Conservation (phyloP, 2,113 vertebrate species). For the Ophiodon elongatus region DNA sequence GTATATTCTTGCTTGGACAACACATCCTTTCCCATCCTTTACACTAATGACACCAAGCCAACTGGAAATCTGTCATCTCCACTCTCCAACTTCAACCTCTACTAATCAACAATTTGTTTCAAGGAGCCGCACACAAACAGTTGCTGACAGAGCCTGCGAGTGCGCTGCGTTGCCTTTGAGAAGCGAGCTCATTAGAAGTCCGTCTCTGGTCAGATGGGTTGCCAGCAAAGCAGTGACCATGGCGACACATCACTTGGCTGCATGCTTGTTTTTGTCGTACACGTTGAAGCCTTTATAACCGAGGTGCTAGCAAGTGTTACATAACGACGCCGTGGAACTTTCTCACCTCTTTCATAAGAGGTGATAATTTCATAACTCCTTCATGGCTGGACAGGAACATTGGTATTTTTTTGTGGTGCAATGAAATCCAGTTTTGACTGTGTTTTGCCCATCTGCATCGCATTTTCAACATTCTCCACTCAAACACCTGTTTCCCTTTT, state of each 20-base stretch:
- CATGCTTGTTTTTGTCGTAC: constrained; percentile 18
- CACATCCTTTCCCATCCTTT: not conserved
- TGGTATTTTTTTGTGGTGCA: not conserved
- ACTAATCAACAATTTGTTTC: constrained; percentile 36
- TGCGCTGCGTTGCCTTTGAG: constrained; percentile 45
- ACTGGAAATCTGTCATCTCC: constrained; percentile 24
- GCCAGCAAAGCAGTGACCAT: constrained; percentile 60
- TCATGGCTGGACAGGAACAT: constrained; percentile 25
- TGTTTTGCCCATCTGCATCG: not conserved
- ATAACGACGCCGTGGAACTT: constrained; percentile 44
- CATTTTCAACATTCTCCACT: constrained; percentile 9
- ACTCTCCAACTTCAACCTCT: not conserved
- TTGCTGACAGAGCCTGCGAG: constrained; percentile 30
- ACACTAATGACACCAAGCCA: constrained; percentile 6
- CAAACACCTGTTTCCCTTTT: not conserved
- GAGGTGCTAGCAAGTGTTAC: constrained; percentile 44
- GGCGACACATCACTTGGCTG: constrained; percentile 57
- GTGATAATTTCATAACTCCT: constrained; percentile 43
- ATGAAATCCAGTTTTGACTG: not conserved
- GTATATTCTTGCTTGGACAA: constrained; percentile 6
- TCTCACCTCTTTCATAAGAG: constrained; percentile 38
- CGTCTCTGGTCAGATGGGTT: constrained; percentile 55
- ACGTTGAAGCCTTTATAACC: constrained; percentile 56
- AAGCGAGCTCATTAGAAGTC: constrained; percentile 62
- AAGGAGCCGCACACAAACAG: constrained; percentile 20